These are phyloP conservation scores for Hyperoplus immaculatus DNA, from an alignment of 2,797 vertebrate genomes.

Conservation along the genomic window DNA sequence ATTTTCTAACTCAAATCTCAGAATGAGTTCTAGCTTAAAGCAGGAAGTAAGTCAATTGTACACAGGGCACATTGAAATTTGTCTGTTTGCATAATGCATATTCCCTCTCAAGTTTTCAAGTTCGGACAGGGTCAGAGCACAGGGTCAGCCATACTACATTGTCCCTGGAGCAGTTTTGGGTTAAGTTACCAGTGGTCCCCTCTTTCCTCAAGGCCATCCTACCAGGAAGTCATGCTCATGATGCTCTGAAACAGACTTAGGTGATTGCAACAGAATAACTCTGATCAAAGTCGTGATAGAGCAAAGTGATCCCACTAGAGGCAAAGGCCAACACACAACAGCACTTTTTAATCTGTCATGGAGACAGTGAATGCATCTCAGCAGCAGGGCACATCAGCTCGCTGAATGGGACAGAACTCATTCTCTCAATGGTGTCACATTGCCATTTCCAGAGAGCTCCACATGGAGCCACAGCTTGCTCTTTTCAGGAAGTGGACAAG, in stretches of 20 bases:
- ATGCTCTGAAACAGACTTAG: conserved; percentile 21
- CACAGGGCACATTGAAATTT: too few relatives aligned
- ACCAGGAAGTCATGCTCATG: conserved; percentile 3
- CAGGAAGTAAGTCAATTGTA: background rate
- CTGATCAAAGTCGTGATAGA: conserved; percentile 47
- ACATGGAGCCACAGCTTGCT: conserved; percentile 62
- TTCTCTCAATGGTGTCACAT: conserved; percentile 52
- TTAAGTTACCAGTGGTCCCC: background rate
- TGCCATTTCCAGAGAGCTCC: conserved; percentile 66
- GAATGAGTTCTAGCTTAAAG: conserved; percentile 4
- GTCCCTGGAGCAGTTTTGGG: background rate
- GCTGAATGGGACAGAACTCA: conserved; percentile 54
- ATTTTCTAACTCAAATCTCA: background rate
- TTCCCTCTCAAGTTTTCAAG: too few relatives aligned
- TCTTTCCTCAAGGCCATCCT: too few relatives aligned
- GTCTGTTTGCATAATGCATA: too few relatives aligned
- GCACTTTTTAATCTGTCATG: conserved; percentile 55
- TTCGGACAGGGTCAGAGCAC: too few relatives aligned
- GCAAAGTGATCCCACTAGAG: conserved; percentile 65
- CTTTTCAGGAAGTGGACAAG: conserved; percentile 67
- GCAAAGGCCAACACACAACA: conserved; percentile 62
- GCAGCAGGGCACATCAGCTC: conserved; percentile 38
- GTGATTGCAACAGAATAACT: conserved; percentile 23
- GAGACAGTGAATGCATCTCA: conserved; percentile 59
- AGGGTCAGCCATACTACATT: too few relatives aligned